Evolutionary conservation across 2,797 vertebrate genomes (phyloP), one percentile per base, ranked within the genome.

Genomic region (Gobio occitaniae): DNA sequence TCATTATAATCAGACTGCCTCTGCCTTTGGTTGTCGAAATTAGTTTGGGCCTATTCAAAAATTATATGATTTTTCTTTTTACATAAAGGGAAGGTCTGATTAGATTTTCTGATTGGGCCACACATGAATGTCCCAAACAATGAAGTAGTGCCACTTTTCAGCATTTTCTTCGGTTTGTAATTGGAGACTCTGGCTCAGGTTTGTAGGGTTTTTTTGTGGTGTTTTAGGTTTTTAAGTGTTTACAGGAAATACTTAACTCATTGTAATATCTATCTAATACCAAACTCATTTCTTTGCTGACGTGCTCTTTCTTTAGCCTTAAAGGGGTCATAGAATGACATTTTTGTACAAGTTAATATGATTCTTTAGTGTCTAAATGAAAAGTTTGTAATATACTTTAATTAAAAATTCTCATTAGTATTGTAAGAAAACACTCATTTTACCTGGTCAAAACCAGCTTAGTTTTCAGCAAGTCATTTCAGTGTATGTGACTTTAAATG

Each of bases 1-100:
- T 83, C 61, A 72, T 85, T 80, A 85, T 85, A 84, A 85, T 83
- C 63, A 79, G 71, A 61, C 61, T 78, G 82, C 52, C 17, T 80
- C 50, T 82, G 85, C 59, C 29, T 71, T 81, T 82, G 44, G 59
- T 79, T 32, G 75, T 61, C 12, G 10, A 87, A 82, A 85, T 72
- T 80, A 56, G 21, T 69, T 84, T 82, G 66, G 44, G 38, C 74
- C 79, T 82, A 32, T 59, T 86, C n/a, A 38, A 65, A 76, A 80
- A 59, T 61, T 65, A 61, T 78, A 61, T 75, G 76, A 44, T 44
- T 61, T 47, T 86, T 86, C 32, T 78, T 66, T 52, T 65, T 74
- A 19, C 59, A 0, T 6, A 36, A 25, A 50, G n/a, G 69, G 21
- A 63, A 84, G 36, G 59, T 76, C 44, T 86, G 83, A 86, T 79